These are phyloP conservation scores for Cheirogaleus major DNA, from an alignment of 2,797 vertebrate species.

Conservation along the genomic window DNA sequence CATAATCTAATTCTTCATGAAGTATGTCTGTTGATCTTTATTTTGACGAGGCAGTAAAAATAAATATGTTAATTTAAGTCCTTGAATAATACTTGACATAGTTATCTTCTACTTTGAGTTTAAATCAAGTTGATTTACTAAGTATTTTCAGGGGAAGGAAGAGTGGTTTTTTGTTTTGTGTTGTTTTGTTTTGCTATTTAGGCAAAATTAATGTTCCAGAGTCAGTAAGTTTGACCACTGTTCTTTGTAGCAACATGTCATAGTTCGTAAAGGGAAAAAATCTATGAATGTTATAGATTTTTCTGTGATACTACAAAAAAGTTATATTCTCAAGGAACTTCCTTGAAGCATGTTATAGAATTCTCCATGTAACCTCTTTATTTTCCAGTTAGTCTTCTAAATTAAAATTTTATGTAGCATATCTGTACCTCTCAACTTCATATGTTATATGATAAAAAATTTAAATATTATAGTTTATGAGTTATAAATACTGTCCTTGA, in stretches of 20 bases:
- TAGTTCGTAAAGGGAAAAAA: neutral
- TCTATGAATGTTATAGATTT: neutral
- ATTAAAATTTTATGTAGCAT: slow-evolving; percentile 31
- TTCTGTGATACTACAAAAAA: neutral
- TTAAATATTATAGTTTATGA: neutral
- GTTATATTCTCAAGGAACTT: slow-evolving; percentile 19
- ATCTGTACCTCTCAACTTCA: neutral
- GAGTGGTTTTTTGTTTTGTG: neutral
- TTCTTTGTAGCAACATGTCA: slow-evolving; percentile 24
- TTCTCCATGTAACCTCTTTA: neutral
- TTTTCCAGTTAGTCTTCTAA: slow-evolving; percentile 34
- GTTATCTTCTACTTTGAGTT: slow-evolving; percentile 37
- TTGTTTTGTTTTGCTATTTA: neutral
- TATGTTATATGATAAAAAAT: slow-evolving; percentile 43
- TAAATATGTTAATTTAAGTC: neutral
- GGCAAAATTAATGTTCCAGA: neutral
- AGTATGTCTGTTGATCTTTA: neutral
- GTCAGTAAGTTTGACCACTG: neutral
- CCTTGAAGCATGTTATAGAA: slow-evolving; percentile 27
- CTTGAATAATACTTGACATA: slow-evolving; percentile 5
- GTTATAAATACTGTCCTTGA: slow-evolving; percentile 41
- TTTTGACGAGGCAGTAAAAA: slow-evolving; percentile 39
- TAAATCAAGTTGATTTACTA: slow-evolving; percentile 18
- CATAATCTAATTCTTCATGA: neutral
- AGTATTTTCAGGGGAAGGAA: slow-evolving; percentile 11